Evolutionary conservation across 35 echinoderm and acorn worm genomes (phyloP).

Genomic region (Eucidaris tribuloides): DNA sequence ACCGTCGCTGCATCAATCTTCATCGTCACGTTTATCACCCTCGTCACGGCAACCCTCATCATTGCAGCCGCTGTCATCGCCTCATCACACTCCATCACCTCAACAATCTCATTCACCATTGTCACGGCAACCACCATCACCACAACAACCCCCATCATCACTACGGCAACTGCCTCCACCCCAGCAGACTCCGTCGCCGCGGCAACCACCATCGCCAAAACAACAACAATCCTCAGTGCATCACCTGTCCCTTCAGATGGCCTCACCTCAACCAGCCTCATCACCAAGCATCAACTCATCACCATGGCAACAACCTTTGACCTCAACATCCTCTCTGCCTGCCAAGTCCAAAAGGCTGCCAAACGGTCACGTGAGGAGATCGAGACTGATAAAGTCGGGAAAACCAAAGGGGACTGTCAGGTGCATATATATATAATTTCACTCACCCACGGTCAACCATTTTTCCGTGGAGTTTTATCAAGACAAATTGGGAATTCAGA

Average conservation of each 20-base stretch:
- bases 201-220: not conserved
- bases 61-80: too few species aligned
- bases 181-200: not conserved
- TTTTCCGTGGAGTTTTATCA: too few species aligned
- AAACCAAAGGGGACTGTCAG: constrained; percentile 16
- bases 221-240: not conserved
- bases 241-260: not conserved
- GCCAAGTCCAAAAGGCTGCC: not conserved
- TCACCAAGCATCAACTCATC: constrained; percentile 8
- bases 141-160: not conserved
- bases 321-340: not conserved
- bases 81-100: too few species aligned
- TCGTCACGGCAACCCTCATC: too few species aligned
- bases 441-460: too few species aligned
- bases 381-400: constrained; percentile 25
- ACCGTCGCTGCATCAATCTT: not conserved
- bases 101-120: not conserved
- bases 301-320: constrained; percentile 9
- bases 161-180: not conserved
- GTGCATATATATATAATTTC: too few species aligned
- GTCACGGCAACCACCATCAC: not conserved
- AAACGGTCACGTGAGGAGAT: constrained; percentile 8
- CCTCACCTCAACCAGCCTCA: not conserved
- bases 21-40: not conserved
- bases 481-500: too few species aligned